These are phyloP conservation scores for Aldabrachelys gigantea DNA, from an alignment of 2,113 vertebrate species.

Conservation along the genomic window DNA sequence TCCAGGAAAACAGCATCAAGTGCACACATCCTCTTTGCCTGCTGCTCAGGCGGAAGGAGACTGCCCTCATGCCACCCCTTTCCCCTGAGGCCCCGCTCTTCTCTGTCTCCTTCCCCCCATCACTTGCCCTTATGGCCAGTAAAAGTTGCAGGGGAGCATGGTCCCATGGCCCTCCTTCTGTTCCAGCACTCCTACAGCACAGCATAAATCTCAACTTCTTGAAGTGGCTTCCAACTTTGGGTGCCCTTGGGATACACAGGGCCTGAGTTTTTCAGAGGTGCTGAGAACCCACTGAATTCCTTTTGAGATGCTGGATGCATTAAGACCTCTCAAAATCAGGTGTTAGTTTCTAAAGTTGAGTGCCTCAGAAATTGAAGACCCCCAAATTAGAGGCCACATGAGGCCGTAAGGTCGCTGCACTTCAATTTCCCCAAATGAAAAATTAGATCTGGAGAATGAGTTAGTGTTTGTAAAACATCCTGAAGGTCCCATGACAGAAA, in stretches of 20 bases:
- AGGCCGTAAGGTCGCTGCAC: background rate
- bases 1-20: background rate
- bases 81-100: no score
- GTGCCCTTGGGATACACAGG: background rate
- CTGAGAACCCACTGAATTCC: no score
- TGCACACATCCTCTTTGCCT: background rate
- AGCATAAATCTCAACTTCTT: background rate
- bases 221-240: background rate
- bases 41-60: background rate
- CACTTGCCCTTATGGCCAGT: no score
- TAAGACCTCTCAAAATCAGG: background rate
- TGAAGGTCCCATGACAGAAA: accelerated
- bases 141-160: background rate
- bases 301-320: background rate
- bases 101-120: no score
- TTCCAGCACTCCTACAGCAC: background rate
- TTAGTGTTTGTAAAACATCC: accelerated
- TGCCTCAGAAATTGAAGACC: background rate
- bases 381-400: background rate
- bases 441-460: background rate
- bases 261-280: background rate
- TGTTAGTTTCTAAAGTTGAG: background rate
- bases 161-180: background rate
- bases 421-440: background rate
- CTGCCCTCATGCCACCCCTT: no score